Percentiles rank a stretch among this genome's conserved stretches.
These are phyloP conservation scores for Cataglyphis cursor DNA, from an alignment of 2,888 invertebrate species.

Conservation along the genomic window DNA sequence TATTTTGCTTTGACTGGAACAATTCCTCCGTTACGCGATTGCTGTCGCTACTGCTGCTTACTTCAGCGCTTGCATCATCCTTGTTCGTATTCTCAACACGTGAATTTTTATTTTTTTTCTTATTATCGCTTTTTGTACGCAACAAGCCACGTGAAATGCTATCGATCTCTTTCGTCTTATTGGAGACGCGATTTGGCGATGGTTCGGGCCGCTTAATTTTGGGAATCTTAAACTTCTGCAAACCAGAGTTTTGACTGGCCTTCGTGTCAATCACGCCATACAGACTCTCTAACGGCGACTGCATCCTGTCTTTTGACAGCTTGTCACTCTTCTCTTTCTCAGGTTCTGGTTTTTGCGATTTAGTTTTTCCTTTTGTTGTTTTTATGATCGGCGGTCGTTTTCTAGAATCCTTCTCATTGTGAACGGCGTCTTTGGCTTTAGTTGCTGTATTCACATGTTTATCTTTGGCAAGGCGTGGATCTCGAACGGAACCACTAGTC, in stretches of 20 bases:
- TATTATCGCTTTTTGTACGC: conserved; percentile 36
- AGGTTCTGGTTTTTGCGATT: conserved; percentile 69
- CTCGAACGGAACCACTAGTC: conserved; percentile 63
- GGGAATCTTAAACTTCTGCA: conserved; percentile 88
- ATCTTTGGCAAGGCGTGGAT: conserved; percentile 79
- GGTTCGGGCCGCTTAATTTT: conserved; percentile 86
- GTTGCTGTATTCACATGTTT: conserved; percentile 42
- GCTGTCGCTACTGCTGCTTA: conserved; percentile 77
- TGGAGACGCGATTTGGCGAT: conserved; percentile 49
- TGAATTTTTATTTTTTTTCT: conserved; percentile 10
- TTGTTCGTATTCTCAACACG: conserved; percentile 43
- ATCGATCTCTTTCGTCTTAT: conserved; percentile 48
- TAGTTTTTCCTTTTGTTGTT: conserved; percentile 62
- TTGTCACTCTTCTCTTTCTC: conserved; percentile 72
- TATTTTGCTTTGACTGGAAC: conserved; percentile 6
- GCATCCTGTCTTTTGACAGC: conserved; percentile 81
- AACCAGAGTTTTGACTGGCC: conserved; percentile 87
- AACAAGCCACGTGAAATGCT: background rate
- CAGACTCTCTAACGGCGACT: conserved; percentile 87
- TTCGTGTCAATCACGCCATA: conserved; percentile 86
- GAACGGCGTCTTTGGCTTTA: conserved; percentile 62
- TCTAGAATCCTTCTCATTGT: conserved; percentile 76
- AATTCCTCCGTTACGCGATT: conserved; percentile 47
- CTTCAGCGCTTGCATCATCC: conserved; percentile 73
- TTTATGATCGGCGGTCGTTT: conserved; percentile 35